A percentile compares a stretch with the other conserved stretches of the same genome.
Conservation (phyloP, 2,113 vertebrate species). For the Sinosuthora webbiana region DNA sequence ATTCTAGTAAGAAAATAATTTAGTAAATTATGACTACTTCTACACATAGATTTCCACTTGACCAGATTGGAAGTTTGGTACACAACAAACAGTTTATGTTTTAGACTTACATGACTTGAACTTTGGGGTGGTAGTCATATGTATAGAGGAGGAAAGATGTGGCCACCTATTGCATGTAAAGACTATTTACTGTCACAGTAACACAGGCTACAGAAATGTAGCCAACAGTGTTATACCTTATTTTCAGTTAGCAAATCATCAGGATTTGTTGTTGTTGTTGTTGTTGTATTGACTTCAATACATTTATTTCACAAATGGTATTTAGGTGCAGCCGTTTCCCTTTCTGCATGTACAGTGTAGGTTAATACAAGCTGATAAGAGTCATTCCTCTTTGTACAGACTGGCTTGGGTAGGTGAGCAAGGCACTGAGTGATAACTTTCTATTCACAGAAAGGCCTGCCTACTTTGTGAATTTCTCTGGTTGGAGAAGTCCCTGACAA, state of each 20-base stretch:
- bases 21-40: background rate
- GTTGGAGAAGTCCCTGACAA: background rate
- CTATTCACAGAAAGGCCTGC: background rate
- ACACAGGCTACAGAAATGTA: background rate
- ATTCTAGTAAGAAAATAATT: background rate
- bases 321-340: background rate
- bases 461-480: background rate
- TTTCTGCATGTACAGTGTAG: background rate
- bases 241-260: background rate
- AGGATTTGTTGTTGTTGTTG: rapidly evolving
- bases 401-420: background rate
- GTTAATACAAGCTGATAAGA: background rate
- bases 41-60: background rate
- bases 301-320: background rate
- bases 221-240: background rate
- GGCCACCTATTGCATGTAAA: background rate
- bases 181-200: background rate
- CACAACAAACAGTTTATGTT: background rate
- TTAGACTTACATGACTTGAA: background rate
- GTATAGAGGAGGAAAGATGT: background rate
- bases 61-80: background rate
- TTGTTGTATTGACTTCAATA: background rate
- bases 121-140: background rate
- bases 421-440: background rate
- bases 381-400: background rate